Evolutionary conservation across 35 echinoderm and acorn worm genomes (phyloP), one percentile per base, ranked within the genome.

Genomic region (Lytechinus variegatus): DNA sequence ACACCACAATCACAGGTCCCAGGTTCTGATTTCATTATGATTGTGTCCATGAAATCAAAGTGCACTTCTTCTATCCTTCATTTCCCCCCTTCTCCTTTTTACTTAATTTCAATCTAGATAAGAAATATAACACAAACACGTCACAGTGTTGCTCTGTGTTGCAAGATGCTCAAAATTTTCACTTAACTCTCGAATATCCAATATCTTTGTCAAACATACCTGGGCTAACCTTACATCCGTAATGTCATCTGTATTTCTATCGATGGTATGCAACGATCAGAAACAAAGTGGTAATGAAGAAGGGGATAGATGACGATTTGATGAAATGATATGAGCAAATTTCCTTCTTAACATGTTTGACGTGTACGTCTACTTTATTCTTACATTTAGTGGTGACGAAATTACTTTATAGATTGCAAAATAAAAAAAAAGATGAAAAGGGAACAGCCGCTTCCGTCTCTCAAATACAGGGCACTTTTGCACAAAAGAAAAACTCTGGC

Each of bases 161-260:
- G 19, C 60, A 21, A 71, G 24, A 71, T 71, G 61, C 61, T 71
- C 14, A 13, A 71, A 71, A 71, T 71, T 71, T 71, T 19, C 61
- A 71, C 61, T 21, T 19, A 71, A 71, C 61, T 71, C 14, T 71
- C 5, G 61, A 71, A 21, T 71, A 71, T 71, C 61, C 61, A 19
- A 71, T 71, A 71, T 71, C 61, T 71, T 13, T 71, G 16, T 71
- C 12, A 21, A 71, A 16, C 61, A 71, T 71, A 71, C 14, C 61
- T 71, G 61, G 12, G 61, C 16, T 13, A 71, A 71, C 61, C 87
- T 10, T 89, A 89, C 87, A 89, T 89, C 87, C 87, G 87, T 89
- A 89, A 89, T 89, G 27, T 8, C 52, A 89, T 89, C 87, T 89
- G 87, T 52, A 53, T 89, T 89, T 89, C 87, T 89, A 89, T 89